A percentile compares a stretch with the other conserved stretches of the same genome.
Conservation (phyloP, 2,797 vertebrate genomes). For the Antennarius maculatus region DNA sequence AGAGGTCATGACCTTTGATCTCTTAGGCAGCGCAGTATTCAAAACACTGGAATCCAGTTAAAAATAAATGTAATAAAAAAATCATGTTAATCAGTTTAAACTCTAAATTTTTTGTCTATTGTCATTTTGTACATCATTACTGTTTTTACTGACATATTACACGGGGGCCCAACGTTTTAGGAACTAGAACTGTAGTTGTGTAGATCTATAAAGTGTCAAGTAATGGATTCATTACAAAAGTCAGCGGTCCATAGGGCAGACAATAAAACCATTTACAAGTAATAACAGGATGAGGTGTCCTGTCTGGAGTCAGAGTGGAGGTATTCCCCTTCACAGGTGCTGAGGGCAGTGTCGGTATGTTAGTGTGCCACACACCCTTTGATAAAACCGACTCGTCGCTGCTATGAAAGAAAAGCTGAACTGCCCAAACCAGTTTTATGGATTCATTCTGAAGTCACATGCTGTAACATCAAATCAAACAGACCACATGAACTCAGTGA, state of each 20-base stretch:
- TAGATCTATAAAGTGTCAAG: neutral
- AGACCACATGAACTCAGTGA: conserved; percentile 22
- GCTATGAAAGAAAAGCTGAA: too few relatives aligned
- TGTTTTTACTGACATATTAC: too few relatives aligned
- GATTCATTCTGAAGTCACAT: conserved; percentile 7
- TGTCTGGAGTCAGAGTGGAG: conserved; percentile 44
- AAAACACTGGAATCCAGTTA: neutral
- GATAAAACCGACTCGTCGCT: too few relatives aligned
- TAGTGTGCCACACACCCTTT: neutral
- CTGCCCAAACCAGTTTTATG: neutral
- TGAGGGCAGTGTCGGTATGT: neutral
- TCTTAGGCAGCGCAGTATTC: too few relatives aligned
- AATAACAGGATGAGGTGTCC: conserved; percentile 54
- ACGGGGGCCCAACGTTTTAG: too few relatives aligned
- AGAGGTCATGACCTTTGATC: too few relatives aligned
- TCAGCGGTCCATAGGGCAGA: neutral
- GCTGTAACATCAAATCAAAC: neutral
- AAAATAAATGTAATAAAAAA: neutral
- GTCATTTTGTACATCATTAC: neutral
- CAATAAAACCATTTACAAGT: conserved; percentile 14
- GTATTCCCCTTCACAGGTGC: conserved; percentile 62
- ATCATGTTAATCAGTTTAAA: too few relatives aligned
- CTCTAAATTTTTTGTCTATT: too few relatives aligned
- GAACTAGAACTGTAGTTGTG: neutral
- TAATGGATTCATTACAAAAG: neutral